Evolutionary conservation across 2,888 invertebrate species (phyloP).

Genomic region (Epistrophe eligans): DNA sequence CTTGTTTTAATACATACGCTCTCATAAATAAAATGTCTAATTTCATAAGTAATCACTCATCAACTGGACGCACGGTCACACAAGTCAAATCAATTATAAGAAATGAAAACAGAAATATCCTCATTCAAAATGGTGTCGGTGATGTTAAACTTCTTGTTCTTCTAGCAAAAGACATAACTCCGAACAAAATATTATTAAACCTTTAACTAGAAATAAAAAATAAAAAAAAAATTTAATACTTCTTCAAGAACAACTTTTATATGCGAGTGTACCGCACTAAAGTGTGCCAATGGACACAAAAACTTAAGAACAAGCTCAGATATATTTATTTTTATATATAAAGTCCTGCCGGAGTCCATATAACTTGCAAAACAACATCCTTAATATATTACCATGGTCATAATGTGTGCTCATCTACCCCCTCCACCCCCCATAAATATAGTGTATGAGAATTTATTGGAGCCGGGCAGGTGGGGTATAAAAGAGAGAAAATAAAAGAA

Average conservation of each 20-base stretch:
- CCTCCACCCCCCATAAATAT: neutral
- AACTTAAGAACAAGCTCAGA: neutral
- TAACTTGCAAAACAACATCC: constrained; percentile 29
- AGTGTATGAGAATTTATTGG: neutral
- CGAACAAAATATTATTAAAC: neutral
- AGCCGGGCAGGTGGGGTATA: neutral
- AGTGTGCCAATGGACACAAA: constrained; percentile 24
- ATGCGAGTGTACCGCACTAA: constrained; percentile 8
- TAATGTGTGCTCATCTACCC: neutral
- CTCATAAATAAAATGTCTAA: neutral
- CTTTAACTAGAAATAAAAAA: constrained; percentile 10
- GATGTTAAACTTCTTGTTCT: neutral
- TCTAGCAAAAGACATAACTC: neutral
- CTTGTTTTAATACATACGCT: too few relatives aligned
- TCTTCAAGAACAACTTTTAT: neutral
- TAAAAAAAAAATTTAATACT: constrained; percentile 25
- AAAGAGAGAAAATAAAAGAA: neutral
- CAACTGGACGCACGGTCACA: neutral
- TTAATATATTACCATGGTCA: constrained; percentile 25
- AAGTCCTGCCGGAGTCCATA: constrained; percentile 20
- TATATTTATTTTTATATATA: neutral
- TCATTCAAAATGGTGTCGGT: neutral
- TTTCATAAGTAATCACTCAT: neutral
- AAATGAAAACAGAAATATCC: neutral
- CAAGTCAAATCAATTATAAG: neutral